Base-by-base conservation (phyloP, 2,888 invertebrate genomes). In the Noctua janthina region DNA sequence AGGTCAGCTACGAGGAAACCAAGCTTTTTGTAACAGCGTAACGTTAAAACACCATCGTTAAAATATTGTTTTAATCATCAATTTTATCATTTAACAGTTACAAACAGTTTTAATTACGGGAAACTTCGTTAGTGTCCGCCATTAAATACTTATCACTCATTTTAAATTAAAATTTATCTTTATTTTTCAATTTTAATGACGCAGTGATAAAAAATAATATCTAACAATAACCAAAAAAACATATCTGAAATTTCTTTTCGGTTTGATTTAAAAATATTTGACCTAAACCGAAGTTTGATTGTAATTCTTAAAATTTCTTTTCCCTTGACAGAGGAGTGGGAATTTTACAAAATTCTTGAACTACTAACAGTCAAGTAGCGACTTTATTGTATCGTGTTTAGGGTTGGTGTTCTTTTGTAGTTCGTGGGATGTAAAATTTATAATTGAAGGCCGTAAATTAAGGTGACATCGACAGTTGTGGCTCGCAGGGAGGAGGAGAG, bases 401-500 rank as follows among this genome's bases (percentile, higher is more conserved):
- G 81, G 83, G 92, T 88, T 75, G 76, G 80, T 54, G 80, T 88
- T 90, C 6, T 70, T 49, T 82, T 89, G 81, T 67, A 49, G 76
- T 86, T 86, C 72, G 84, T 91, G 91, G 92, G 94, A 95, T 95
- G 94, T 94, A 92, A 95, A 96, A 94, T 97, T 97, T 96, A 96
- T 97, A 97, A 97, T 97, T 97, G 96, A 95, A 95, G 94, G 95
- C 93, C 96, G 96, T 97, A 97, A 97, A 97, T 97, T 97, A 97
- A 97, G 96, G 97, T 97, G 97, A 97, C 97, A 97, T 94, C 96
- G 96, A 96, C 97, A 97, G 96, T 97, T 97, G 97, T 95, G 96
- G 95, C 96, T 92, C 93, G 92, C 91, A 90, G 92, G 92, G 93
- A 91, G 90, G 88, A 91, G 84, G 67, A 46, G 86, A 46, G 86